Conservation (phyloP, 2,888 invertebrate species). For the Eubasilissa splendida region DNA sequence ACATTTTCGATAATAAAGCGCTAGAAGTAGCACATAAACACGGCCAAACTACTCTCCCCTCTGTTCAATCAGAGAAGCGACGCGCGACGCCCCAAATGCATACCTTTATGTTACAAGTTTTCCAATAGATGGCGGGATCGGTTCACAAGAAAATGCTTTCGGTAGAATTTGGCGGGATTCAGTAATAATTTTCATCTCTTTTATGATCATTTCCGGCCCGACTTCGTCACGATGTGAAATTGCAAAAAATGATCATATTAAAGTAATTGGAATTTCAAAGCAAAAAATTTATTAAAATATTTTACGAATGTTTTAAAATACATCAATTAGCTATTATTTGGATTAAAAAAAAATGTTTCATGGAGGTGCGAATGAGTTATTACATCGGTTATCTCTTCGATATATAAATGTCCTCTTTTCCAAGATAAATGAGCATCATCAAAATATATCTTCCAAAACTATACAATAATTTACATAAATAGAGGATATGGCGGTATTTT, state of each 20-base stretch:
- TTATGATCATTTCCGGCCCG: slow-evolving; percentile 45
- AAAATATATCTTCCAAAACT: too few relatives aligned
- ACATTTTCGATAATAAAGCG: too few relatives aligned
- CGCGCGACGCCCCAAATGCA: slow-evolving; percentile 52
- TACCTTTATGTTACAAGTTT: slow-evolving; percentile 56
- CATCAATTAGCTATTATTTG: too few relatives aligned
- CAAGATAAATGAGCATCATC: too few relatives aligned
- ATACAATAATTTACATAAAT: neutral
- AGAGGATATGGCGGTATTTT: neutral
- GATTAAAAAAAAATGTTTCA: too few relatives aligned
- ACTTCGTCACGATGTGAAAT: slow-evolving; percentile 33
- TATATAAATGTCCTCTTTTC: too few relatives aligned
- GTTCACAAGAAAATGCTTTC: slow-evolving; percentile 37
- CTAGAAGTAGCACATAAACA: slow-evolving; percentile 37
- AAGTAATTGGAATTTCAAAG: too few relatives aligned
- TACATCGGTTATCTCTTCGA: too few relatives aligned
- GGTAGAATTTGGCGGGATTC: slow-evolving; percentile 43
- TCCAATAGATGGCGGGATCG: slow-evolving; percentile 54
- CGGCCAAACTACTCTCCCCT: slow-evolving; percentile 40
- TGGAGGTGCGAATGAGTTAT: too few relatives aligned
- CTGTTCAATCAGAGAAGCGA: slow-evolving; percentile 50
- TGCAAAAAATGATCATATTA: neutral
- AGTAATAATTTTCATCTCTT: slow-evolving; percentile 51
- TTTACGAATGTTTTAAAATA: too few relatives aligned
- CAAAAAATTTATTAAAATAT: too few relatives aligned